Evolutionary conservation across 2,888 invertebrate genomes (phyloP).

Genomic region (Agriopis marginaria): DNA sequence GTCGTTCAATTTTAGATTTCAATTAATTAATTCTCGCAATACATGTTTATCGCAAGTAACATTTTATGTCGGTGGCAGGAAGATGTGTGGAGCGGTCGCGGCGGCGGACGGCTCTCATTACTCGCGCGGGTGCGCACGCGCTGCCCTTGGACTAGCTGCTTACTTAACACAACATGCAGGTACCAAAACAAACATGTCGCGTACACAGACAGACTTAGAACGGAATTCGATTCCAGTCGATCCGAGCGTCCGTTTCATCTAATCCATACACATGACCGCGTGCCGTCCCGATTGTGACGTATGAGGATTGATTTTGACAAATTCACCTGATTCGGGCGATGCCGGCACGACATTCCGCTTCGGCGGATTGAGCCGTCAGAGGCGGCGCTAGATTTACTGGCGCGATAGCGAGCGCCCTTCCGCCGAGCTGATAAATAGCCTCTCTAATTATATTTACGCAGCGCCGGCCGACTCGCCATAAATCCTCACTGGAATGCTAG

Average conservation of each 20-base stretch:
- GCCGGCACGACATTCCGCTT: slow-evolving; percentile 66
- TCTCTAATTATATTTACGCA: slow-evolving; percentile 86
- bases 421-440: slow-evolving; percentile 83
- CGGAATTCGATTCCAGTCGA: slow-evolving; percentile 66
- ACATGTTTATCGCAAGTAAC: slow-evolving; percentile 45
- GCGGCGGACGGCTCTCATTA: slow-evolving; percentile 58
- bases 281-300: slow-evolving; percentile 64
- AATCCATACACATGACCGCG: slow-evolving; percentile 58
- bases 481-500: slow-evolving; percentile 76
- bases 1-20: slow-evolving; percentile 23
- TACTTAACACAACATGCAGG: slow-evolving; percentile 50
- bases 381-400: slow-evolving; percentile 76
- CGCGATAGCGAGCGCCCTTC: slow-evolving; percentile 81
- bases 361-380: slow-evolving; percentile 81
- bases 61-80: slow-evolving; percentile 43
- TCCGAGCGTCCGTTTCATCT: slow-evolving; percentile 51
- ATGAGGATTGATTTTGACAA: slow-evolving; percentile 59
- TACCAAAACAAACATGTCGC: slow-evolving; percentile 51
- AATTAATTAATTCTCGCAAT: slow-evolving; percentile 31
- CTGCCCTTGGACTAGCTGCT: slow-evolving; percentile 65
- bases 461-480: slow-evolving; percentile 79
- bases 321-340: slow-evolving; percentile 53
- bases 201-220: slow-evolving; percentile 49
- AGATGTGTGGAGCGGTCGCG: slow-evolving; percentile 47
- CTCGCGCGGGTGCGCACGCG: slow-evolving; percentile 56